Conservation (phyloP, 2,797 vertebrate genomes). For the Rhynchonycteris naso region DNA sequence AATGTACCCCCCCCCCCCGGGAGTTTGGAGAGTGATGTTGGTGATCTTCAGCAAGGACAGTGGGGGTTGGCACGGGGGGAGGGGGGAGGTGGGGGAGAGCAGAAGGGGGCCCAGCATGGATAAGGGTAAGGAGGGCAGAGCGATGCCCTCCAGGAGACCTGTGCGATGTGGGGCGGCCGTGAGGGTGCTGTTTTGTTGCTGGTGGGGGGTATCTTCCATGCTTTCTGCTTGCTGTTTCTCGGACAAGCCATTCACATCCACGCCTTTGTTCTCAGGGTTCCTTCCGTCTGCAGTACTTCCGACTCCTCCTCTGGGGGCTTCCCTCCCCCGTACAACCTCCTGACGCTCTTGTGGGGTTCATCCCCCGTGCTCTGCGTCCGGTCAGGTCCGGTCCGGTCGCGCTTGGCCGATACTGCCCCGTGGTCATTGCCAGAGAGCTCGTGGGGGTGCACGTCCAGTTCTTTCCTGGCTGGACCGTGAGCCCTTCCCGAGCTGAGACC, state of each 20-base stretch:
- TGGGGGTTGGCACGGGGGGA: neutral
- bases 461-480: neutral
- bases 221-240: neutral
- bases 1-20: neutral
- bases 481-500: neutral
- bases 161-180: neutral
- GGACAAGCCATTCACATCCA: neutral
- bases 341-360: too few relatives aligned
- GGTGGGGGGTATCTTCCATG: neutral
- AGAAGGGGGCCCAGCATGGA: neutral
- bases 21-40: neutral
- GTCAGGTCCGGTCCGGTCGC: too few relatives aligned
- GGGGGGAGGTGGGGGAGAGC: neutral
- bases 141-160: neutral
- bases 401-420: too few relatives aligned
- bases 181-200: neutral
- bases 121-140: neutral
- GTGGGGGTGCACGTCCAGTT: too few relatives aligned
- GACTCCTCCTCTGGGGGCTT: neutral
- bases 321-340: neutral
- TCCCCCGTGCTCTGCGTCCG: too few relatives aligned
- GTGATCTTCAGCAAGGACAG: neutral
- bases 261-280: neutral
- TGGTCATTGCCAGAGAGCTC: too few relatives aligned
- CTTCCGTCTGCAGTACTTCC: neutral